Conservation (phyloP, 2,888 invertebrate genomes). For the Lydus trimaculatus region DNA sequence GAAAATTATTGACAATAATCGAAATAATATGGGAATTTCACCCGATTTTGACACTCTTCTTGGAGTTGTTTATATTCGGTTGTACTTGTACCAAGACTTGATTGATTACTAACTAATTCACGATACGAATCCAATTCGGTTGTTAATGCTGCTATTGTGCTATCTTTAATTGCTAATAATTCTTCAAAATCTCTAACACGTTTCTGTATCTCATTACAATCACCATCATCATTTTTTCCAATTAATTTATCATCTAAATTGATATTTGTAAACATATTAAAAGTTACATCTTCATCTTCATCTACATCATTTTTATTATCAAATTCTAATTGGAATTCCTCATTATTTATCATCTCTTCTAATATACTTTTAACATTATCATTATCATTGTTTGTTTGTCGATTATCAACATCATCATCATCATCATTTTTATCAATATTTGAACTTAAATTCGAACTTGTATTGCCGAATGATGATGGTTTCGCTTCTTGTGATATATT, state of each 20-base stretch:
- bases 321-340: constrained; percentile 47
- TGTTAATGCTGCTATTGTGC: constrained; percentile 60
- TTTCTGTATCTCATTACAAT: constrained; percentile 35
- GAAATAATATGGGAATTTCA: constrained; percentile 51
- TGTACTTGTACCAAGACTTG: constrained; percentile 67
- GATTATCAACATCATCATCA: constrained; percentile 32
- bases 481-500: constrained; percentile 45
- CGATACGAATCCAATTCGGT: constrained; percentile 63
- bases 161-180: constrained; percentile 60
- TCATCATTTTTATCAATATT: constrained; percentile 26
- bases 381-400: constrained; percentile 31
- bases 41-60: constrained; percentile 74
- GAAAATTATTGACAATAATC: constrained; percentile 5
- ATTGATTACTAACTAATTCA: constrained; percentile 62
- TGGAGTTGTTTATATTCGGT: constrained; percentile 77
- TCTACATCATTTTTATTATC: constrained; percentile 11
- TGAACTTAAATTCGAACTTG: constrained; percentile 42
- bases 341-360: constrained; percentile 54
- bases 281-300: constrained; percentile 49
- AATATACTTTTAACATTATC: constrained; percentile 52
- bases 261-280: constrained; percentile 56
- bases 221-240: constrained; percentile 38
- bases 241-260: constrained; percentile 56
- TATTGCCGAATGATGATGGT: constrained; percentile 42
- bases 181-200: constrained; percentile 60